Percentiles rank a stretch among this genome's conserved stretches.
Conservation (phyloP, 2,888 invertebrate species). For the Ochropleura plecta region DNA sequence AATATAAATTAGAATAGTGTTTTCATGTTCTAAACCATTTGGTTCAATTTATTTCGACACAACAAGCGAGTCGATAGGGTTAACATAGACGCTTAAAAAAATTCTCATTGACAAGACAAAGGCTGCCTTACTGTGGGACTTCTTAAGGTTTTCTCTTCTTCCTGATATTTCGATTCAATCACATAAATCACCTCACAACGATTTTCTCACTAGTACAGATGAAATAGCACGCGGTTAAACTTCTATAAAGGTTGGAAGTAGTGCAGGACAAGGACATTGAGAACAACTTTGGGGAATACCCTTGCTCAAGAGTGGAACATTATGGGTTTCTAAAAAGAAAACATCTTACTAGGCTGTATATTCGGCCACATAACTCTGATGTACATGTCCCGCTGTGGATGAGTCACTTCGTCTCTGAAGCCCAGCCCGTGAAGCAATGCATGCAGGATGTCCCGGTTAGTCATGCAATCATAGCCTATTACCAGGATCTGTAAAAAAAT, state of each 20-base stretch:
- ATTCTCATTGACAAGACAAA: too few relatives aligned
- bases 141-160: background rate
- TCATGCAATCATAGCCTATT: slow-evolving; percentile 81
- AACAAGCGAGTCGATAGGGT: too few relatives aligned
- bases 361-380: slow-evolving; percentile 82
- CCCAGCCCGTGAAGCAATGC: slow-evolving; percentile 80
- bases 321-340: background rate
- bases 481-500: slow-evolving; percentile 69
- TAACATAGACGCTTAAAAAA: too few relatives aligned
- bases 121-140: too few relatives aligned
- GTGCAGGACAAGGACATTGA: background rate
- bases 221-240: background rate
- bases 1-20: too few relatives aligned
- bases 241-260: background rate
- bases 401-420: slow-evolving; percentile 81
- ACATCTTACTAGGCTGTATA: slow-evolving; percentile 77
- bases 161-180: background rate
- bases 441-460: slow-evolving; percentile 74
- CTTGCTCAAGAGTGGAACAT: background rate
- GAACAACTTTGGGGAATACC: background rate
- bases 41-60: too few relatives aligned
- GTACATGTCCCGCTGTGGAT: slow-evolving; percentile 80
- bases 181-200: background rate
- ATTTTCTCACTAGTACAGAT: background rate
- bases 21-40: too few relatives aligned